phyloP scores from a whole-genome alignment of 2,797 vertebrate genomes.

The Tenualosa ilisha region DNA sequence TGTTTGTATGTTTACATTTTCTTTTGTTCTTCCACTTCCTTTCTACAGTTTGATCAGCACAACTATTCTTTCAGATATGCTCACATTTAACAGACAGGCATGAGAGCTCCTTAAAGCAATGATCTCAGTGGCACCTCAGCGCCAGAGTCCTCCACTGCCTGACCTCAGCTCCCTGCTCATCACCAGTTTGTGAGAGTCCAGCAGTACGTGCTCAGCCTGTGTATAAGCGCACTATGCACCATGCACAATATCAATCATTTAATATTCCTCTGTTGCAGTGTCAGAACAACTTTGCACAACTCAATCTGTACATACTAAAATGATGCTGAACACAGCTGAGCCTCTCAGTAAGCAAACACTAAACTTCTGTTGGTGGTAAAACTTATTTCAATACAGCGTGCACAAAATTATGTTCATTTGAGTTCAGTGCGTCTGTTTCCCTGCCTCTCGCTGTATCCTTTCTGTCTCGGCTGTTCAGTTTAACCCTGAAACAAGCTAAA shows the following conservation, averaged over 20 bases:
- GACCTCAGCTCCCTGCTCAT: slow-evolving; percentile 46
- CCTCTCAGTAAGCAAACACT: neutral
- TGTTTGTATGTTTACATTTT: neutral
- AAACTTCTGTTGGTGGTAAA: neutral
- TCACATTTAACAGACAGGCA: neutral
- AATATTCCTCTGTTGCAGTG: neutral
- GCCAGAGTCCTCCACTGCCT: slow-evolving; percentile 58
- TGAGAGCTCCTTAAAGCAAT: slow-evolving; percentile 20
- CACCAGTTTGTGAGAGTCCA: slow-evolving; percentile 42
- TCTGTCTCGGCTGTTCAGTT: neutral
- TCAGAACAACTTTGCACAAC: neutral
- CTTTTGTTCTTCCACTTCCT: neutral
- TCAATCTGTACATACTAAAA: too few species aligned
- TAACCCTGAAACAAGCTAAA: too few species aligned
- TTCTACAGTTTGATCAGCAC: neutral
- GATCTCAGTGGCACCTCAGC: slow-evolving; percentile 60
- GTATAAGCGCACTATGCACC: neutral
- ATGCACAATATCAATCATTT: neutral
- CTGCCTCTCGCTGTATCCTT: too few species aligned
- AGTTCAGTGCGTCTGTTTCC: neutral
- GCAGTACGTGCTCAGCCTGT: neutral
- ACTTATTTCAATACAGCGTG: neutral
- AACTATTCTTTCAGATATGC: neutral
- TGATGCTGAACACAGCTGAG: neutral
- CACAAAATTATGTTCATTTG: neutral